These are phyloP conservation scores for Castor canadensis DNA, from an alignment of 2,113 vertebrate species.

Conservation along the genomic window DNA sequence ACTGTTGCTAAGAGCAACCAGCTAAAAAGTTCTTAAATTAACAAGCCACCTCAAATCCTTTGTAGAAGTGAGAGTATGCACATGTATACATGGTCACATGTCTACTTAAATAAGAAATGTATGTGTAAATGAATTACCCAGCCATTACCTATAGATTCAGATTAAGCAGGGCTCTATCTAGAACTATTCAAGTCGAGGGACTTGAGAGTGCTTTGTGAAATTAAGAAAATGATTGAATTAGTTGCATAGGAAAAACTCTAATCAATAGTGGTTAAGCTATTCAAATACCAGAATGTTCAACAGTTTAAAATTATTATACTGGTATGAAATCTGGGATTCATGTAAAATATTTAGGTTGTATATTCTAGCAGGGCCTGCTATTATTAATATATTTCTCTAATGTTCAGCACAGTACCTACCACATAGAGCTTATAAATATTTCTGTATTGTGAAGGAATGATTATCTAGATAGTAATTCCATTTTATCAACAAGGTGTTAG, in stretches of 20 bases:
- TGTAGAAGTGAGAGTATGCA: constrained; percentile 44
- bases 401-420: not conserved
- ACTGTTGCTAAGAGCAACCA: constrained; percentile 73
- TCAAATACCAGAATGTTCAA: not conserved
- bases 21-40: constrained; percentile 69
- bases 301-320: not conserved
- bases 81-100: not conserved
- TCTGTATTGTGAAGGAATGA: not conserved
- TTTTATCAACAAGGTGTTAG: not conserved
- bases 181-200: not conserved
- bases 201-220: not conserved
- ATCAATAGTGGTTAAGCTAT: not conserved
- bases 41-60: constrained; percentile 23
- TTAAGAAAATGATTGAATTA: not conserved
- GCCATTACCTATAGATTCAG: not conserved
- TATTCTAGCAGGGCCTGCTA: not conserved
- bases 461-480: not conserved
- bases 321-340: not conserved
- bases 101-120: constrained; percentile 13
- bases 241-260: not conserved
- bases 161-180: not conserved
- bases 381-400: too few relatives aligned
- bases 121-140: not conserved
- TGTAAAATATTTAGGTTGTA: not conserved
- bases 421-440: constrained; percentile 8